phyloP scores from a whole-genome alignment of 1,140 invertebrate species.

The Pogonomyrmex californicus region DNA sequence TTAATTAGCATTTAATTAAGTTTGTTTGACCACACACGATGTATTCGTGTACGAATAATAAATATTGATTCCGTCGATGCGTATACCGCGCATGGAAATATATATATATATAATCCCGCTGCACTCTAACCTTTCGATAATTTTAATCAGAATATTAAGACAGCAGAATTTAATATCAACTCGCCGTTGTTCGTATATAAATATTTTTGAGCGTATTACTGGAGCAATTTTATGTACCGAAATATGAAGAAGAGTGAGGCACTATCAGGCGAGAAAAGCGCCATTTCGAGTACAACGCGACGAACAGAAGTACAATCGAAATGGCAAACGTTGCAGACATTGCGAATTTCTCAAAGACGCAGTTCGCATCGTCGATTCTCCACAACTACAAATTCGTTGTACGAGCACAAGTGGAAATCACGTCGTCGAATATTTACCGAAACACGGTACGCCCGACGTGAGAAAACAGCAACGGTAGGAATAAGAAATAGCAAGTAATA shows the following conservation, averaged over 20 bases:
- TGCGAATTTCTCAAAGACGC: constrained; percentile 45
- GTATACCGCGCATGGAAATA: not conserved
- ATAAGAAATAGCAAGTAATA: constrained; percentile 20
- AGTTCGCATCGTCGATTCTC: constrained; percentile 39
- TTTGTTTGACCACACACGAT: constrained; percentile 7
- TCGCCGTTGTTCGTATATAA: not conserved
- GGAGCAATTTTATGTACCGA: not conserved
- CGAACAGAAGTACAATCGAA: constrained; percentile 28
- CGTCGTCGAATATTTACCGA: constrained; percentile 57
- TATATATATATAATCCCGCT: not conserved
- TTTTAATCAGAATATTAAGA: not conserved
- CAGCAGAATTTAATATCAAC: not conserved
- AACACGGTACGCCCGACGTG: constrained; percentile 28
- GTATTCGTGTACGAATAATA: constrained; percentile 24
- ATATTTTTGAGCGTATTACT: not conserved
- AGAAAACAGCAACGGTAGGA: constrained; percentile 46
- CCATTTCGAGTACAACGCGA: not conserved
- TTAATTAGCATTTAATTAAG: constrained; percentile 56
- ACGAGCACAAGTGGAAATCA: constrained; percentile 36
- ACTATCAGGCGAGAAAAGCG: not conserved
- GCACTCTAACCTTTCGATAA: not conserved
- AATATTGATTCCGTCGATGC: constrained; percentile 20
- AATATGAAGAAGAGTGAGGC: constrained; percentile 2
- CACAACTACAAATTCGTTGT: constrained; percentile 42
- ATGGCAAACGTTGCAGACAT: constrained; percentile 48